Base-by-base conservation (phyloP, 2,797 vertebrate species). In the Novumbra hubbsi region DNA sequence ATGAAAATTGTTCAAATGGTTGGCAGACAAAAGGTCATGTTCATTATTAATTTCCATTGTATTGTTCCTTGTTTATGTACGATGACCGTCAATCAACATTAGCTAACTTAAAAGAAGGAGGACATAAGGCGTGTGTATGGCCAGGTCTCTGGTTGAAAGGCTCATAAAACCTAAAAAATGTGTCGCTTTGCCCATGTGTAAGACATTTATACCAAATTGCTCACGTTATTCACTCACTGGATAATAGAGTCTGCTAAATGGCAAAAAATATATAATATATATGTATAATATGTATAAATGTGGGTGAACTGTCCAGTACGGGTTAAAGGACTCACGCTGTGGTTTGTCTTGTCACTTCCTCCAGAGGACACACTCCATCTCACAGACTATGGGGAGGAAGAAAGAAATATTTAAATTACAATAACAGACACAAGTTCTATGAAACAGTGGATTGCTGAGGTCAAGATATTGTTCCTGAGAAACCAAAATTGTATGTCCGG, bases 331-430 rank as follows among this genome's bases (percentile, higher is more conserved):
- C 93, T 96, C 92, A 95, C 87, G 72, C 94, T 95, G 88, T 92
- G 73, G 74, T 94, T 96, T 81, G 92, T 94, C 93, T 95, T 96
- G 93, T 96, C 94, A 84, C 94, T 95, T 92, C 94, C 95, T 85
- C 94, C 94, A 71, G 94, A 94, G 77, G 94, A 96, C 88, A 95
- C 84, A 84, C 93, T 95, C 95, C 94, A 95, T 86, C 87, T 84
- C 87, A 94, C 88, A 91, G 94, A 95, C 94, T 95, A 92, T 80
- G 87, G 83, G 84, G 63, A 88, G 81, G 79, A 70, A 27, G 73
- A 21, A 68, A 27, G 67, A 90, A 87, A 89, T 84, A 87, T 80
- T 87, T 78, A 84, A 34, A 86, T 86, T 81, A 86, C 80, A 88
- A 81, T 74, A 19, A 68, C 50, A 55, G 49, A 75, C 72, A 72